Percentiles rank a stretch among this genome's conserved stretches.
These are phyloP conservation scores for Bellardia bayeri DNA, from an alignment of 2,888 invertebrate species.

Conservation along the genomic window DNA sequence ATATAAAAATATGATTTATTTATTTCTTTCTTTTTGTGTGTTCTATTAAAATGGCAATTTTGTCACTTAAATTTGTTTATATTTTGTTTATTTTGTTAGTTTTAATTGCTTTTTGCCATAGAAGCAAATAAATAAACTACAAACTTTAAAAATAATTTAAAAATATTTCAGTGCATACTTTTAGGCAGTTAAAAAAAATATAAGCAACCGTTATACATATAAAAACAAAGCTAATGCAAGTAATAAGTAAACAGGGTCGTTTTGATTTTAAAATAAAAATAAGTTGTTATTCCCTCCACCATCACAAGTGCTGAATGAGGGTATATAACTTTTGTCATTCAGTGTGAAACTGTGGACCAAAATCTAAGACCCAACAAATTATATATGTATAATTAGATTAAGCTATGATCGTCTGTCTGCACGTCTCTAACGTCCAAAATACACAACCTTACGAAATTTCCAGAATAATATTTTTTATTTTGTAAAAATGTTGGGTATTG, in stretches of 20 bases:
- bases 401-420: too few species aligned
- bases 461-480: too few species aligned
- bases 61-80: slow-evolving; percentile 17
- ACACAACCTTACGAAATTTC: too few species aligned
- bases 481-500: too few species aligned
- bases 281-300: too few species aligned
- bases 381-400: too few species aligned
- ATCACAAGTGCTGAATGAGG: too few species aligned
- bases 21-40: slow-evolving; percentile 6
- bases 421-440: too few species aligned
- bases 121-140: neutral
- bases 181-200: slow-evolving; percentile 11
- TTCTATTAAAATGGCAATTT: slow-evolving; percentile 47
- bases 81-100: slow-evolving; percentile 43
- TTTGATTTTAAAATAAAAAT: too few species aligned
- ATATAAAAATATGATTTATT: slow-evolving; percentile 14
- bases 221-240: neutral
- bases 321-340: too few species aligned
- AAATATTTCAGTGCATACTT: slow-evolving; percentile 41
- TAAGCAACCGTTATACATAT: slow-evolving; percentile 8
- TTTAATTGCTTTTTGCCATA: slow-evolving; percentile 61
- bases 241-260: neutral
- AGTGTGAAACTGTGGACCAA: too few species aligned
- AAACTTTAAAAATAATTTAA: slow-evolving; percentile 46
- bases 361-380: too few species aligned